Percentiles rank a stretch among this genome's conserved stretches.
Evolutionary conservation across 2,797 vertebrate species (phyloP).

Genomic region (Mormyrus hasselquistii): DNA sequence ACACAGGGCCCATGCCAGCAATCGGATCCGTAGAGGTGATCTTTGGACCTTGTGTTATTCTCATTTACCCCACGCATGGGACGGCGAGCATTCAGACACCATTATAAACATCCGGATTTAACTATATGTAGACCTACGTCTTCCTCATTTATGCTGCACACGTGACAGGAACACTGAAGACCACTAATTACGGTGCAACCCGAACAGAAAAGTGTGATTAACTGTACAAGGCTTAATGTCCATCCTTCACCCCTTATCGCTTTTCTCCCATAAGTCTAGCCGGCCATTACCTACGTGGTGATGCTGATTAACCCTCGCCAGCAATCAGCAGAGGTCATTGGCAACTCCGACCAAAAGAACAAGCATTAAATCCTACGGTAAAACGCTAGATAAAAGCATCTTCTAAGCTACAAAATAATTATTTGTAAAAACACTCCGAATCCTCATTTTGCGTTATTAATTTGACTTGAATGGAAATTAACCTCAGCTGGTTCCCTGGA

Average conservation of each 20-base stretch:
- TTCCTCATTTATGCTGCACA: neutral
- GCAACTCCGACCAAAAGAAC: neutral
- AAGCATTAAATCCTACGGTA: neutral
- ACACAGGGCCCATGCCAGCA: neutral
- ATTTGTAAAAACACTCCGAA: neutral
- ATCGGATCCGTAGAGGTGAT: neutral
- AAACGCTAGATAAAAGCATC: neutral
- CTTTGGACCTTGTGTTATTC: neutral
- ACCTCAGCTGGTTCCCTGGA: neutral
- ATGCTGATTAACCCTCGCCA: neutral
- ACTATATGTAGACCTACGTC: neutral
- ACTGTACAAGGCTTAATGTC: neutral
- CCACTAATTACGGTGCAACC: neutral
- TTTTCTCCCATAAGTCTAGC: neutral
- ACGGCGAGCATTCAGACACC: neutral
- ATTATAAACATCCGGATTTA: neutral
- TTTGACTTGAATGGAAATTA: neutral
- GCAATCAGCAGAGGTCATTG: neutral
- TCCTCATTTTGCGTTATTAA: neutral
- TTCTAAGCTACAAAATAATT: neutral
- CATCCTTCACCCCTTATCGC: neutral
- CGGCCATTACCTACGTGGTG: neutral
- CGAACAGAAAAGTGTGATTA: neutral
- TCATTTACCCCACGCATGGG: neutral
- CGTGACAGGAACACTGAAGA: neutral